Conservation (phyloP, 2,888 invertebrate genomes). For the Parascotia fuliginaria region DNA sequence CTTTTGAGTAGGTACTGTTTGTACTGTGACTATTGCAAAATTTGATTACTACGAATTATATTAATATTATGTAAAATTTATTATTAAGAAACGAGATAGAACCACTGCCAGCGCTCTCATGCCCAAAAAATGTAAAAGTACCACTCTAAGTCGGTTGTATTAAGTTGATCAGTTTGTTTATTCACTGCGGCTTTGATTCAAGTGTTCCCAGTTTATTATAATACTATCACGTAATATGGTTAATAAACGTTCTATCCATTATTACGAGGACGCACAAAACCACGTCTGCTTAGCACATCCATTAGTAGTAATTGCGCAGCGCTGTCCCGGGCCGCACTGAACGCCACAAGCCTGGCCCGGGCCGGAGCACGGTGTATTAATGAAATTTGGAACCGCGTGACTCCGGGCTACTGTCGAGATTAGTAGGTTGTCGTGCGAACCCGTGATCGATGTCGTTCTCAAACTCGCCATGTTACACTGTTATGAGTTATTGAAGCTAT, state of each 20-base stretch:
- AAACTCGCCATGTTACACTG: slow-evolving; percentile 26
- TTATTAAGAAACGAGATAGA: too few relatives aligned
- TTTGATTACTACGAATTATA: too few relatives aligned
- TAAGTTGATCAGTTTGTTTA: too few relatives aligned
- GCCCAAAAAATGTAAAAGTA: too few relatives aligned
- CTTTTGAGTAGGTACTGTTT: too few relatives aligned
- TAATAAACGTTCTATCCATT: slow-evolving; percentile 49
- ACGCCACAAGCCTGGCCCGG: slow-evolving; percentile 20
- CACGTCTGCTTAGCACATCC: slow-evolving; percentile 51
- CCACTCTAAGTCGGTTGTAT: too few relatives aligned
- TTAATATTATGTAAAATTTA: too few relatives aligned
- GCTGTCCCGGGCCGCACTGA: slow-evolving; percentile 26
- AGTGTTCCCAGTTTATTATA: not conserved
- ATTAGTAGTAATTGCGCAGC: slow-evolving; percentile 50
- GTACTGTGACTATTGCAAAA: too few relatives aligned
- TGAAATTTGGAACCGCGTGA: slow-evolving; percentile 43
- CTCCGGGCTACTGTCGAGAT: slow-evolving; percentile 40
- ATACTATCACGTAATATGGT: slow-evolving; percentile 6
- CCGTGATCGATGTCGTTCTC: slow-evolving; percentile 41
- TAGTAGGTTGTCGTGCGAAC: slow-evolving; percentile 41
- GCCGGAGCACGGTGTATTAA: slow-evolving; percentile 40
- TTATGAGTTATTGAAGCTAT: slow-evolving; percentile 34
- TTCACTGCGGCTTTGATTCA: not conserved
- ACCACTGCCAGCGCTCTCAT: too few relatives aligned
- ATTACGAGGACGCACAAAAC: slow-evolving; percentile 38